Evolutionary conservation across 2,797 vertebrate genomes (phyloP).

Genomic region (Danio aesculapii): DNA sequence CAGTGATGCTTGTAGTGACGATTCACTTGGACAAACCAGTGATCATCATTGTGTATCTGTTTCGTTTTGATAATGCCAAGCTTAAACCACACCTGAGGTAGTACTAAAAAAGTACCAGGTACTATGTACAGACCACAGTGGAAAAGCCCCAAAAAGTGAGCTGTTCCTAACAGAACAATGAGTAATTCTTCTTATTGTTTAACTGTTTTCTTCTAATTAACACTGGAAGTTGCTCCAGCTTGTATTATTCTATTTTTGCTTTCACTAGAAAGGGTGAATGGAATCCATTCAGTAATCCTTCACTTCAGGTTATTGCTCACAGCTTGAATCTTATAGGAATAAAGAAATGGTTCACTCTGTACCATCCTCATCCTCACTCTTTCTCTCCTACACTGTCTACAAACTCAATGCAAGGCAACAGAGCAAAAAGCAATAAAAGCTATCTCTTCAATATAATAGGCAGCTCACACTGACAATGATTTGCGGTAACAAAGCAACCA

Average conservation of each 20-base stretch:
- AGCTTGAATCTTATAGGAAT: conserved; percentile 39
- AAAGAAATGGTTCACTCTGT: conserved; percentile 14
- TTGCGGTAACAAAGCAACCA: conserved; percentile 7
- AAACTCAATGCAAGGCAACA: background rate
- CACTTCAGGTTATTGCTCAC: conserved; percentile 55
- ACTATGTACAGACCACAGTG: no score
- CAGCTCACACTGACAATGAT: conserved; percentile 12
- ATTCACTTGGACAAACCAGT: no score
- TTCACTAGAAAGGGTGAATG: conserved; percentile 50
- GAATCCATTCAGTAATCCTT: conserved; percentile 48
- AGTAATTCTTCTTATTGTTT: no score
- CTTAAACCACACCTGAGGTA: no score
- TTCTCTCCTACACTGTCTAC: background rate
- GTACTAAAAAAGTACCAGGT: no score
- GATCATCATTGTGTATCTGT: no score
- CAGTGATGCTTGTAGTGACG: no score
- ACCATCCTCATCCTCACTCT: conserved; percentile 24
- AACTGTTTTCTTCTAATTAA: no score
- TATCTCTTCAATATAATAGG: background rate
- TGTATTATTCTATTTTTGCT: conserved; percentile 52
- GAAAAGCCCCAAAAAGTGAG: no score
- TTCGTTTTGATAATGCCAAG: no score
- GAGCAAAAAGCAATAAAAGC: background rate
- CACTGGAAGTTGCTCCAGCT: conserved; percentile 20
- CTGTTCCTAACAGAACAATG: no score